Conservation (phyloP, 2,888 invertebrate species). For the Standfussiana lucernea region DNA sequence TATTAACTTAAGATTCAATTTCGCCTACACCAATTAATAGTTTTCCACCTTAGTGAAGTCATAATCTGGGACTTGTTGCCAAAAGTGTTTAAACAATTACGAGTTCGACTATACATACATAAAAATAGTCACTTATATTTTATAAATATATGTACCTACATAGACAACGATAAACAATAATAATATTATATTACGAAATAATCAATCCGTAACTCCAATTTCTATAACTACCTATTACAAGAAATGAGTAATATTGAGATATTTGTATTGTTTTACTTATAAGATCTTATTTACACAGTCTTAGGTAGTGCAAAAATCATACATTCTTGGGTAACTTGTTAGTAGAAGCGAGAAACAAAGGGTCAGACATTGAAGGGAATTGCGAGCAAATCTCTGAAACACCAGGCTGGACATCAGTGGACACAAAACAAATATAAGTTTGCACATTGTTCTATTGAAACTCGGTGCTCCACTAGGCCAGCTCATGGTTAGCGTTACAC, state of each 20-base stretch:
- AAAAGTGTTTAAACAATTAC: not conserved
- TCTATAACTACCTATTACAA: slow-evolving; percentile 10
- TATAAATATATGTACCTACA: not conserved
- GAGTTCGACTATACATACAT: not conserved
- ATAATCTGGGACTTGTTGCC: not conserved
- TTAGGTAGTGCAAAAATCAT: slow-evolving; percentile 28
- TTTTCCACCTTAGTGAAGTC: not conserved
- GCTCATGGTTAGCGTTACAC: not conserved
- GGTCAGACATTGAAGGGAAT: slow-evolving; percentile 15
- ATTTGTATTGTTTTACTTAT: slow-evolving; percentile 3
- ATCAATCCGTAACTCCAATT: slow-evolving; percentile 31
- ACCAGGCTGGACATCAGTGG: not conserved
- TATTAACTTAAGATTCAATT: not conserved
- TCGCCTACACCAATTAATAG: not conserved
- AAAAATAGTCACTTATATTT: slow-evolving; percentile 23
- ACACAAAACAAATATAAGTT: not conserved
- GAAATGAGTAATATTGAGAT: slow-evolving; percentile 35
- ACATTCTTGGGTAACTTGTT: slow-evolving; percentile 17
- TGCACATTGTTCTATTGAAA: not conserved
- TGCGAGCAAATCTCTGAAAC: slow-evolving; percentile 26
- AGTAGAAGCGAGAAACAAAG: slow-evolving; percentile 16
- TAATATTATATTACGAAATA: slow-evolving; percentile 10
- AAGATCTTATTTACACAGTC: slow-evolving; percentile 60
- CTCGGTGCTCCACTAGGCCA: not conserved
- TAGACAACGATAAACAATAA: slow-evolving; percentile 18